phyloP scores from a whole-genome alignment of 1,140 invertebrate species.

The Acyrthosiphon pisum region DNA sequence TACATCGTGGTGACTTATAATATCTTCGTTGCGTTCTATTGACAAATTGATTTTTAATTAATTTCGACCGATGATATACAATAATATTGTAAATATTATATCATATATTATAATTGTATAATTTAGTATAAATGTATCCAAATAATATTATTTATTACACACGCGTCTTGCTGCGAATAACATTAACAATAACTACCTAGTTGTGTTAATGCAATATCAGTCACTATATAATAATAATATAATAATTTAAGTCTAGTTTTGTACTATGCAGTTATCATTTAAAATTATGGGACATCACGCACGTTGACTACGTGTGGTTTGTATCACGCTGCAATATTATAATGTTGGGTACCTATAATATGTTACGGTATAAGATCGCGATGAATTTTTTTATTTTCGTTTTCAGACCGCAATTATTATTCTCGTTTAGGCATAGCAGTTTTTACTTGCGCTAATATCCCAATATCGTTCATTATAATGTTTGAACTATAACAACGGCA shows the following conservation, averaged over 20 bases:
- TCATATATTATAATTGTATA: not conserved
- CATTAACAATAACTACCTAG: too few relatives aligned
- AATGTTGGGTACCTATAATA: not conserved
- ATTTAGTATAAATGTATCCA: not conserved
- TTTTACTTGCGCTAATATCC: not conserved
- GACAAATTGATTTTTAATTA: not conserved
- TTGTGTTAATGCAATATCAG: not conserved
- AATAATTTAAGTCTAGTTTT: not conserved
- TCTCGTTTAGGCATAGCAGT: not conserved
- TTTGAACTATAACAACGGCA: not conserved
- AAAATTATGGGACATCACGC: not conserved
- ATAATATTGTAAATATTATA: not conserved
- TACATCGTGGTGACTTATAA: not conserved
- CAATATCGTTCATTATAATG: not conserved
- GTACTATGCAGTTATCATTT: not conserved
- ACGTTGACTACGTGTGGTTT: not conserved
- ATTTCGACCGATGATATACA: not conserved
- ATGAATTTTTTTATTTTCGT: not conserved
- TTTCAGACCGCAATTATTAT: not conserved
- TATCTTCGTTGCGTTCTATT: not conserved
- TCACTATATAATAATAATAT: not conserved
- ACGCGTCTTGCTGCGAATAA: not conserved
- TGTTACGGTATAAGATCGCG: not conserved
- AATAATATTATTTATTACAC: not conserved
- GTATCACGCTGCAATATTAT: not conserved